A percentile compares a stretch with the other conserved stretches of the same genome.
phyloP scores from a whole-genome alignment of 1,140 invertebrate species.

The Reticulitermes speratus region DNA sequence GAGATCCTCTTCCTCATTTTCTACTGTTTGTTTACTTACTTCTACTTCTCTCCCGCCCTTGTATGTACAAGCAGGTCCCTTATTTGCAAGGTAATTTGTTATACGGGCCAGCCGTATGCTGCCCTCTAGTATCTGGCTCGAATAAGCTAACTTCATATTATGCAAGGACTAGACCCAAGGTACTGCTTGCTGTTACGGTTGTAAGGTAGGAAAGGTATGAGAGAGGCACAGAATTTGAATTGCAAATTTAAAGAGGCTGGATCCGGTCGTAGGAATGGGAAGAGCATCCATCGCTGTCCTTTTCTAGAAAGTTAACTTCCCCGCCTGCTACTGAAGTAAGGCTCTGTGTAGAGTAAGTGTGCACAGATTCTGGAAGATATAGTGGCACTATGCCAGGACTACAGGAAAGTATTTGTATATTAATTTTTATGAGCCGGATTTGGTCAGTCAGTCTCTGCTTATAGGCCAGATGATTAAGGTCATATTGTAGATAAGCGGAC shows the following conservation, averaged over 20 bases:
- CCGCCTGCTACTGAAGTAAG: neutral
- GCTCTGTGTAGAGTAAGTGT: too few relatives aligned
- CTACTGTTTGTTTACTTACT: neutral
- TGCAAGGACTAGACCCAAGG: neutral
- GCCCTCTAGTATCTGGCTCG: neutral
- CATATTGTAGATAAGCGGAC: too few relatives aligned
- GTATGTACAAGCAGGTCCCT: neutral
- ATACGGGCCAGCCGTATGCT: neutral
- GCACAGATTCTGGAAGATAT: too few relatives aligned
- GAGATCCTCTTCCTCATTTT: neutral
- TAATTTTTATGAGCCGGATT: too few relatives aligned
- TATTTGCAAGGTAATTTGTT: constrained; percentile 17
- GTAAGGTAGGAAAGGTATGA: neutral
- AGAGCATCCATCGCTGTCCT: neutral
- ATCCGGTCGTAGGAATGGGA: neutral
- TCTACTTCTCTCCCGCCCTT: neutral
- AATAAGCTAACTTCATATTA: constrained; percentile 15
- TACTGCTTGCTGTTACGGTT: neutral
- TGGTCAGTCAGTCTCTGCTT: too few relatives aligned
- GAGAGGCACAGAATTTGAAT: constrained; percentile 6
- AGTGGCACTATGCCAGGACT: too few relatives aligned
- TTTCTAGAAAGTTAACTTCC: neutral
- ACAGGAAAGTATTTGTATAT: too few relatives aligned
- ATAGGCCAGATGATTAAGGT: too few relatives aligned
- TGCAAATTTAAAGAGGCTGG: constrained; percentile 11